A percentile compares a stretch with the other conserved stretches of the same genome.
Conservation (phyloP, 2,797 vertebrate species). For the Acanthiza pusilla region DNA sequence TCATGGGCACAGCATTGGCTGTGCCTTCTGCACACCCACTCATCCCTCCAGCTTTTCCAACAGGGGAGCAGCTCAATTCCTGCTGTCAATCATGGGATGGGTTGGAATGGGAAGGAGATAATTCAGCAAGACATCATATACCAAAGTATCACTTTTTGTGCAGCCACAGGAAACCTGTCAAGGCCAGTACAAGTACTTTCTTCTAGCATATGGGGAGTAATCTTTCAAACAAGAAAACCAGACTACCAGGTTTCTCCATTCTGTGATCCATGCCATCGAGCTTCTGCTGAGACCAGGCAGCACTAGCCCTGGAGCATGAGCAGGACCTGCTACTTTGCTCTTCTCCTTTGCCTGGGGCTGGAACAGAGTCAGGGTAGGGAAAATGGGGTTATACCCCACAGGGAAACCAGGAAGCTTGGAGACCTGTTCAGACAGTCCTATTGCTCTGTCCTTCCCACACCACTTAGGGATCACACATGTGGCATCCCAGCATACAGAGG, state of each 20-base stretch:
- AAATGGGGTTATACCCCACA: not conserved
- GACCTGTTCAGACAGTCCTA: not conserved
- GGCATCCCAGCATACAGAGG: not conserved
- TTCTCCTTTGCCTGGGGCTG: not conserved
- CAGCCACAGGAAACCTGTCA: not conserved
- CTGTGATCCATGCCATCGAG: accelerated
- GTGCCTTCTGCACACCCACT: not conserved
- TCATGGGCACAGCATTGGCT: accelerated
- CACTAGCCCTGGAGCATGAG: not conserved
- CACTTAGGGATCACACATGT: accelerated
- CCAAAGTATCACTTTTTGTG: not conserved
- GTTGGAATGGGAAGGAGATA: not conserved
- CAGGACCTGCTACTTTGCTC: not conserved
- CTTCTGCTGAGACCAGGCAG: not conserved
- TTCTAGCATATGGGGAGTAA: not conserved
- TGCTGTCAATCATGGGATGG: not conserved
- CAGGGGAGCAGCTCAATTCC: not conserved
- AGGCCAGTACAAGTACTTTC: not conserved
- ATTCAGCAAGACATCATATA: not conserved
- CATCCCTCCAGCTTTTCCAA: not conserved
- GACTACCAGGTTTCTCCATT: not conserved
- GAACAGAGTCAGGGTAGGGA: not conserved
- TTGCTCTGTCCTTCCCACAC: not conserved
- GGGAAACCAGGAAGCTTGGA: not conserved
- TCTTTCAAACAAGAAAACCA: not conserved